Base-by-base conservation (phyloP, 1,140 invertebrate species). In the Procambarus virginalis region DNA sequence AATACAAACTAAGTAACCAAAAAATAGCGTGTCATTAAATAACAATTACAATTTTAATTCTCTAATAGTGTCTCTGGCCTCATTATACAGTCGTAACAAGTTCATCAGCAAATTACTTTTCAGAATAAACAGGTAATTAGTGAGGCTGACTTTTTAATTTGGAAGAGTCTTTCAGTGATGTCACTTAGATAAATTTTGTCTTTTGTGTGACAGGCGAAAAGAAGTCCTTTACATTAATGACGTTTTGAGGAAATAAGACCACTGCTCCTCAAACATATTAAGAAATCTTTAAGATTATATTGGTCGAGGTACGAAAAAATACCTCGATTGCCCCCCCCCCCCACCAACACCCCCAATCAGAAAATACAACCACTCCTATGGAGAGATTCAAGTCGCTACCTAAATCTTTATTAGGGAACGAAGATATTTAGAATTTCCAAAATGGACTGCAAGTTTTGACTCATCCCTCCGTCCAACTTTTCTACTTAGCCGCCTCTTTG, bases 91-190 rank as follows among this genome's bases (percentile, higher is more conserved):
- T 89, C 86, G 86, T 89, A 89, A 89, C 86, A 89, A 89, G 86
- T 89, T 89, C 86, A 89, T 89, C 86, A 89, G 86, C 86, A 89
- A 89, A 89, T 89, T 89, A 89, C 86, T 89, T 89, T 89, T 89
- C 80, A 68, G 86, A 89, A 89, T 89, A 89, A 89, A 89, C 86
- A 89, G 86, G 86, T 83, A 89, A 89, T 89, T 89, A 89, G 86
- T 75, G 86, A 45, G 80, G 51, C 79, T n/a, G 86, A 89, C 86
- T 89, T 89, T 89, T 83, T 89, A 82, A 89, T 89, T 89, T 89
- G 86, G 49, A 77, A n/a, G 77, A 89, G 80, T 82, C 79, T 73
- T 82, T 60, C 80, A 80, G 34, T 55, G 46, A 76, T 75, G 86
- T 89, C 86, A 83, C 86, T 89, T 76, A 75, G 80, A 89, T 88